These are phyloP conservation scores for Malurus elegans DNA, from an alignment of 2,113 vertebrate genomes.

Conservation along the genomic window DNA sequence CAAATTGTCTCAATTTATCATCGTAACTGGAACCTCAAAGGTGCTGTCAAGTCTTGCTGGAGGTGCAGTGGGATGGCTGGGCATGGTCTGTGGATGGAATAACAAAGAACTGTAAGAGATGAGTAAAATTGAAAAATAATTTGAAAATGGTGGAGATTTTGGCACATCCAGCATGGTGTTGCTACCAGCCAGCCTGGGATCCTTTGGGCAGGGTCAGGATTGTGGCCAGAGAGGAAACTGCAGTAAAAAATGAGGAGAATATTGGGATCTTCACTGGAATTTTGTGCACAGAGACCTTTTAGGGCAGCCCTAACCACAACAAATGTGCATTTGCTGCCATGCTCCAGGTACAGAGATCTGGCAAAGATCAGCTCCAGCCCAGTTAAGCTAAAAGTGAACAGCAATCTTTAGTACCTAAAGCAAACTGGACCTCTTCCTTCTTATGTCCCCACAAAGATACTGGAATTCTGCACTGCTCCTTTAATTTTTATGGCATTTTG, in stretches of 20 bases:
- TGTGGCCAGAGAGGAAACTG: not conserved
- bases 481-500: not conserved
- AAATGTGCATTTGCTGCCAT: not conserved
- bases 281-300: not conserved
- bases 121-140: not conserved
- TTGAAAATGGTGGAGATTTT: not conserved
- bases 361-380: not conserved
- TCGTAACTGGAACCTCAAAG: not conserved
- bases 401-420: not conserved
- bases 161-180: accelerated
- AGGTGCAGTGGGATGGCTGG: not conserved
- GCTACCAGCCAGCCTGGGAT: not conserved
- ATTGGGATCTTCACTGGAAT: not conserved
- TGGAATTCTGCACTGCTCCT: not conserved
- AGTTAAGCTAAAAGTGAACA: not conserved
- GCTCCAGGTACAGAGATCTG: not conserved
- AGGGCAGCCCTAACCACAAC: not conserved
- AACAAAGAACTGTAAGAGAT: not conserved
- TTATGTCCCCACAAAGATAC: not conserved
- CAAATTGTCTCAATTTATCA: not conserved
- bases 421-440: not conserved
- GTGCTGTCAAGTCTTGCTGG: not conserved
- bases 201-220: not conserved
- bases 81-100: not conserved
- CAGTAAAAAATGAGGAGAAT: not conserved